Evolutionary conservation across 2,888 invertebrate genomes (phyloP).

Genomic region (Drosophila falleni): DNA sequence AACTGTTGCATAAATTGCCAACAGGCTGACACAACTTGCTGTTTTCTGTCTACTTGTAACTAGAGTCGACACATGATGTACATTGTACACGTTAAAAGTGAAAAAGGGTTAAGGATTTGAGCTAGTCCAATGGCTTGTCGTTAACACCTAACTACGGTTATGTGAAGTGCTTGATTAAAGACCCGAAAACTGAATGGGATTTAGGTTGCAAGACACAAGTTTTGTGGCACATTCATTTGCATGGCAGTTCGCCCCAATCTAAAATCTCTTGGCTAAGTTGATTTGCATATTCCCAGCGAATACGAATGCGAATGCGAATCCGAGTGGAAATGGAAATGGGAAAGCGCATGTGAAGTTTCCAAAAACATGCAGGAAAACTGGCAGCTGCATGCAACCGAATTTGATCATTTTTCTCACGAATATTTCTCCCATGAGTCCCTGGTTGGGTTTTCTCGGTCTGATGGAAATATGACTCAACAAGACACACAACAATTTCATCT

Average conservation of each 20-base stretch:
- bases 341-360: constrained; percentile 24
- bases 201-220: constrained; percentile 14
- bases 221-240: constrained; percentile 57
- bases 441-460: constrained; percentile 22
- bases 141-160: constrained; percentile 63
- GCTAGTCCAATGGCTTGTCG: constrained; percentile 32
- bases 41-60: constrained; percentile 26
- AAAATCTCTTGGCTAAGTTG: constrained; percentile 35
- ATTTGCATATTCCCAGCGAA: constrained; percentile 68
- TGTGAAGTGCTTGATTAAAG: constrained; percentile 43
- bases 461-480: constrained; percentile 67
- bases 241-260: constrained; percentile 45
- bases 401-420: constrained; percentile 48
- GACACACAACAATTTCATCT: constrained; percentile 62
- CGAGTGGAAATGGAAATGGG: constrained; percentile 18
- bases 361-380: constrained; percentile 24
- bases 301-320: constrained; percentile 22
- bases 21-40: constrained; percentile 49
- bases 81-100: constrained; percentile 2
- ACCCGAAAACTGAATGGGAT: constrained; percentile 19
- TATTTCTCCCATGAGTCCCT: constrained; percentile 34
- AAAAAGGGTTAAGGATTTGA: constrained; percentile 46
- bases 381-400: constrained; percentile 58
- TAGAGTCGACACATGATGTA: constrained; percentile 7
- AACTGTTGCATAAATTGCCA: constrained; percentile 75